Percentiles rank a stretch among this genome's conserved stretches.
Evolutionary conservation across 2,888 invertebrate genomes (phyloP).

Genomic region (Agriotes lineatus): DNA sequence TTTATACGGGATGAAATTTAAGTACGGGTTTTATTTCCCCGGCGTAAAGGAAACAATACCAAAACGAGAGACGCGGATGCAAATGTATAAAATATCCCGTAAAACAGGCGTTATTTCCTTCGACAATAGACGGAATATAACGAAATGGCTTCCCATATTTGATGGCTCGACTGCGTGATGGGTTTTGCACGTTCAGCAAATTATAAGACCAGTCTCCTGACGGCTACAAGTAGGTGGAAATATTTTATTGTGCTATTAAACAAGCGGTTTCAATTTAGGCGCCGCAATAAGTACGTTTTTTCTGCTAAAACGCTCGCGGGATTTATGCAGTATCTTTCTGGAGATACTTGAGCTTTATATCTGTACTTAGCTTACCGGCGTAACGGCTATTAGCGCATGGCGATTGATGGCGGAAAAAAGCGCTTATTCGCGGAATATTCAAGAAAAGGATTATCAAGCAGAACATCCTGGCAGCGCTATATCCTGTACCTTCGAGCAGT

Average conservation of each 20-base stretch:
- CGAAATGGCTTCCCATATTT: slow-evolving; percentile 52
- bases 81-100: slow-evolving; percentile 43
- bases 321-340: slow-evolving; percentile 15
- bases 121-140: slow-evolving; percentile 44
- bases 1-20: slow-evolving; percentile 41
- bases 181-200: slow-evolving; percentile 58
- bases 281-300: slow-evolving; percentile 26
- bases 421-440: slow-evolving; percentile 31
- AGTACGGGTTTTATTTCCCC: slow-evolving; percentile 42
- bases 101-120: slow-evolving; percentile 44
- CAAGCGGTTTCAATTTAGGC: slow-evolving; percentile 35
- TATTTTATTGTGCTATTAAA: slow-evolving; percentile 54
- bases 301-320: slow-evolving; percentile 16
- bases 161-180: slow-evolving; percentile 51
- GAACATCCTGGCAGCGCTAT: slow-evolving; percentile 39
- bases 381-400: slow-evolving; percentile 25
- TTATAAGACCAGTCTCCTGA: slow-evolving; percentile 54
- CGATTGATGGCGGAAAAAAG: slow-evolving; percentile 22
- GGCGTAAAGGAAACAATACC: slow-evolving; percentile 41
- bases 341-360: background rate
- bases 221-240: slow-evolving; percentile 56
- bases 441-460: slow-evolving; percentile 46
- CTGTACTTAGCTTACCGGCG: slow-evolving; percentile 1
- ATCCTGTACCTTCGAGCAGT: slow-evolving; percentile 50
- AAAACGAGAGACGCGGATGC: slow-evolving; percentile 42